Evolutionary conservation across 2,797 vertebrate species (phyloP), one percentile per base, ranked within the genome.

Genomic region (Notolepis coatsorum): DNA sequence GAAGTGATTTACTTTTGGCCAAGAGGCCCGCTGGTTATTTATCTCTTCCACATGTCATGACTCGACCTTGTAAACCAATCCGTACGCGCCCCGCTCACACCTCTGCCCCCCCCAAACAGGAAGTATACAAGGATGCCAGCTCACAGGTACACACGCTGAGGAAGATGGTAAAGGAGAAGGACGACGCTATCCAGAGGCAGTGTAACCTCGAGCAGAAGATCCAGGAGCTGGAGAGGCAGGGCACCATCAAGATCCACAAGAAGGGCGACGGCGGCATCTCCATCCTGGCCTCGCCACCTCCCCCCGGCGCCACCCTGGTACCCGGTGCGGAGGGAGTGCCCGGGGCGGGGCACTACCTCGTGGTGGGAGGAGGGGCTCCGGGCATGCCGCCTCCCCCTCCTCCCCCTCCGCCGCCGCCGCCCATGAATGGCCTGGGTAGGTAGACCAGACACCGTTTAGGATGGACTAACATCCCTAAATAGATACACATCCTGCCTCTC

Each of bases 121-220:
- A 97, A 73, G 96, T 94, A 18, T 99, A 94, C 12, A 96, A 97
- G 88, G 96, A 94, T 66, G 91, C 94, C 6, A 98, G 75, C 84
- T 86, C 94, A 17, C 96, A 98, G 83, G 95, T 98, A 0, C 94
- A 94, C 79, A 94, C 96, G 0, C 91, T 98, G 64, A 89, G 95
- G 63, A 91, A 94, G 76, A 88, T 95, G 79, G 85, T 99, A 80
- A 96, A 97, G 73, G 96, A 98, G 89, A 98, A 97, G 71, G 97
- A 99, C 0, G 96, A 96, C 50, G 95, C 96, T 56, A 96, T 96
- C 79, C 95, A 96, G 81, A 90, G 91, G 2, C 93, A 92, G 68
- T 92, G 91, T n/a, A 92, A 94, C 46, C 79, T 95, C 6, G 95
- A 95, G 70, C 94, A 94, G 31, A 92, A 94, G 61, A 92, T 93